Evolutionary conservation across 2,113 vertebrate genomes (phyloP).

Genomic region (Sylvilagus bachmani): DNA sequence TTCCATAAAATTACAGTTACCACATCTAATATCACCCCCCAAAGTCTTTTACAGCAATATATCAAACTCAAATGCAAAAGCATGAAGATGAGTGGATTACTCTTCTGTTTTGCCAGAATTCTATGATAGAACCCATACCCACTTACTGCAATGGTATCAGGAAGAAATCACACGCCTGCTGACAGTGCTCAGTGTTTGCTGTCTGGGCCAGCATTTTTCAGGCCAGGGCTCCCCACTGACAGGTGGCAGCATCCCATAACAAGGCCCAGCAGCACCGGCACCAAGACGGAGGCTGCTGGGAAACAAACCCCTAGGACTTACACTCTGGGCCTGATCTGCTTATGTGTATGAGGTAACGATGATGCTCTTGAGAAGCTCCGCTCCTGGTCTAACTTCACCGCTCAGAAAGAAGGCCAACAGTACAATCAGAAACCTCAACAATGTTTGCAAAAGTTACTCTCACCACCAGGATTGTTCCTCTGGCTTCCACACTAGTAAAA

Average conservation of each 20-base stretch:
- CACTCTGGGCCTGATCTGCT: not conserved
- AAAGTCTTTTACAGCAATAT: not conserved
- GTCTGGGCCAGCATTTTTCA: too few relatives aligned
- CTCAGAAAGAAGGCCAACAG: not conserved
- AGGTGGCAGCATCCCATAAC: too few relatives aligned
- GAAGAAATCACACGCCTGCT: too few relatives aligned
- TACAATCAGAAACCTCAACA: slow-evolving; percentile 1
- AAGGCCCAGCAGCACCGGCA: too few relatives aligned
- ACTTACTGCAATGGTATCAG: too few relatives aligned
- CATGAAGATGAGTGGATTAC: slow-evolving; percentile 5
- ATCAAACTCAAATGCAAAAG: slow-evolving; percentile 51
- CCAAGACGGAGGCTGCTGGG: not conserved
- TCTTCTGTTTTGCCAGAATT: slow-evolving; percentile 25
- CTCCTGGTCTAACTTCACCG: not conserved
- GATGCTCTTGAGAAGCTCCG: too few relatives aligned
- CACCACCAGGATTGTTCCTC: not conserved
- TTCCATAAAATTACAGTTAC: slow-evolving; percentile 44
- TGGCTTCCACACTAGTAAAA: not conserved
- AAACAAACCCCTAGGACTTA: not conserved
- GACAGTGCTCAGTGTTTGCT: too few relatives aligned
- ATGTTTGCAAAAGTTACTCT: not conserved
- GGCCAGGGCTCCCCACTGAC: too few relatives aligned
- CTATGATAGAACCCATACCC: too few relatives aligned
- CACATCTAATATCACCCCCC: not conserved
- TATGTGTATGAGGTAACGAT: slow-evolving; percentile 55